A percentile compares a stretch with the other conserved stretches of the same genome.
Conservation (phyloP, 92 coral and sea anemone genomes). For the Zoanthus sociatus region DNA sequence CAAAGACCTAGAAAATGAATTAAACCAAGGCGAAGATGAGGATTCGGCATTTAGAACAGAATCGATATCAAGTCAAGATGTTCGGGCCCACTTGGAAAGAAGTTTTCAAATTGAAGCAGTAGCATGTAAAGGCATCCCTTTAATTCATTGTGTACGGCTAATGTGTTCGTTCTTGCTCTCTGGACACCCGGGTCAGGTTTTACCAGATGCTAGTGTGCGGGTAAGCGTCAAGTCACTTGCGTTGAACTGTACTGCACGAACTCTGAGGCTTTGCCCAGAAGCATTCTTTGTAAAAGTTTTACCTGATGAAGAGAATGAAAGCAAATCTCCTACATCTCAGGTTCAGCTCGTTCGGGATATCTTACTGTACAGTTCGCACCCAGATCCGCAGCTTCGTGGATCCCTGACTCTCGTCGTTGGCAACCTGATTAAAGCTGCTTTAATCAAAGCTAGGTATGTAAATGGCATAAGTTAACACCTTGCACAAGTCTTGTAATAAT, state of each 20-base stretch:
- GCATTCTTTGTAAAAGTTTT: constrained; percentile 82
- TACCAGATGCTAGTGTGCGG: constrained; percentile 92
- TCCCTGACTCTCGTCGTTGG: constrained; percentile 83
- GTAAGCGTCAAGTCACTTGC: constrained; percentile 96
- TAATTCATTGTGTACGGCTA: constrained; percentile 91
- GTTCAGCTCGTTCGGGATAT: constrained; percentile 91
- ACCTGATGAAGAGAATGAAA: constrained; percentile 69
- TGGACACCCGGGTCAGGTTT: constrained; percentile 88
- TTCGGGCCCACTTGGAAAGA: constrained; percentile 79
- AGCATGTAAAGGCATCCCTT: constrained; percentile 88
- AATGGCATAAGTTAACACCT: neutral
- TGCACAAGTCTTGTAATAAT: too few species aligned
- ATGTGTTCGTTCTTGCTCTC: constrained; percentile 93
- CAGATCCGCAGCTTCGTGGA: constrained; percentile 96
- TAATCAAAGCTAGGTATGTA: constrained; percentile 81
- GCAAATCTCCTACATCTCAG: constrained; percentile 24
- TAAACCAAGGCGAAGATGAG: constrained; percentile 40
- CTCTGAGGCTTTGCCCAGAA: constrained; percentile 84
- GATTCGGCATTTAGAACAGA: constrained; percentile 72
- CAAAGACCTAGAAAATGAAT: constrained; percentile 72
- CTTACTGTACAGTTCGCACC: constrained; percentile 85
- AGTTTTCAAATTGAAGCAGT: constrained; percentile 95
- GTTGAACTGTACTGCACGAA: constrained; percentile 84
- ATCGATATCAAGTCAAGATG: constrained; percentile 82
- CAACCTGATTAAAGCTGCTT: constrained; percentile 77